Percentiles rank a stretch among this genome's conserved stretches.
Evolutionary conservation across 2,113 vertebrate species (phyloP).

Genomic region (Nannobrachium achirus): DNA sequence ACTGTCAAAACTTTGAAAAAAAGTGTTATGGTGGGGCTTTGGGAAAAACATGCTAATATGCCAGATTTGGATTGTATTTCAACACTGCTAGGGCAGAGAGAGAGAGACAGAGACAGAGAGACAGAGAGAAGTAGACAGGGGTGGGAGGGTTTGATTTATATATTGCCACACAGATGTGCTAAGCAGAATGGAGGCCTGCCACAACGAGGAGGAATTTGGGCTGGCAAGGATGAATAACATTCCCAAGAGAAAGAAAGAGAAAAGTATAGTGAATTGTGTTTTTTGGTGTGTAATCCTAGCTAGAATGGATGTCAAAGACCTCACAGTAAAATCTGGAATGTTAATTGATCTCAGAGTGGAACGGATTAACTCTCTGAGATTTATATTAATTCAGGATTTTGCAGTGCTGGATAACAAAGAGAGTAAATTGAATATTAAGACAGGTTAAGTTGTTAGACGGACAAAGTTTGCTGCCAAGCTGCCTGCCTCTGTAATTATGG

Average conservation of each 20-base stretch:
- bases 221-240: slow-evolving; percentile 52
- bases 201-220: slow-evolving; percentile 57
- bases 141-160: slow-evolving; percentile 61
- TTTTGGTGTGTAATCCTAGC: slow-evolving; percentile 17
- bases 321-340: too few relatives aligned
- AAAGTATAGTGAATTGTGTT: slow-evolving; percentile 18
- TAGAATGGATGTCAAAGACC: slow-evolving; percentile 11
- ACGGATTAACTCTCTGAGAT: too few relatives aligned
- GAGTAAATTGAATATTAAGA: slow-evolving; percentile 7
- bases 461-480: slow-evolving; percentile 2
- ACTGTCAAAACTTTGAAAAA: too few relatives aligned
- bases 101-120: not conserved
- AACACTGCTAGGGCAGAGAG: slow-evolving; percentile 4
- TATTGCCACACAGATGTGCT: slow-evolving; percentile 66
- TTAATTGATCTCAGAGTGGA: too few relatives aligned
- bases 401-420: not conserved
- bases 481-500: slow-evolving; percentile 20
- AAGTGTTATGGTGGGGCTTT: not conserved
- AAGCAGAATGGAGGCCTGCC: slow-evolving; percentile 52
- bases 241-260: slow-evolving; percentile 1
- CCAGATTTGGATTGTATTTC: slow-evolving; percentile 6
- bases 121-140: not conserved
- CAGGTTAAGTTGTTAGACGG: not conserved
- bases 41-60: not conserved
- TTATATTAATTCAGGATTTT: too few relatives aligned